These are phyloP conservation scores for Hemicentrotus pulcherrimus DNA, from an alignment of 35 echinoderm and acorn worm genomes.

Conservation along the genomic window DNA sequence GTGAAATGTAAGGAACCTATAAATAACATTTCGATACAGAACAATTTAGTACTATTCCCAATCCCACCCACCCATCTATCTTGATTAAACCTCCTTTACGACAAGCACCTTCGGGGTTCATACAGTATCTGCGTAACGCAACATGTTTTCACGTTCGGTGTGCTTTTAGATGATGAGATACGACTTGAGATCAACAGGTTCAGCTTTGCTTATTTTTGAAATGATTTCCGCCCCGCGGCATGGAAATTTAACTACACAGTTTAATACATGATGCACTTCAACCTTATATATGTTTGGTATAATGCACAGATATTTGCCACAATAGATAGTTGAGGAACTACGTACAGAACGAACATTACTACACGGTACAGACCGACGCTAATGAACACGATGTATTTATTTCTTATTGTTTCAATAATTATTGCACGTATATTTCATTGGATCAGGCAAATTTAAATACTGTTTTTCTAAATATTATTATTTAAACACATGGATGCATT, in stretches of 20 bases:
- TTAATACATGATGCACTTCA: not conserved
- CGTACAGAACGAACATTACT: not conserved
- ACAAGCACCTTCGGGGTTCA: too few species aligned
- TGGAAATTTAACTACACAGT: not conserved
- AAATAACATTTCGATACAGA: too few species aligned
- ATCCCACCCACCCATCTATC: too few species aligned
- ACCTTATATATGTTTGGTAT: not conserved
- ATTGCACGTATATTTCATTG: too few species aligned
- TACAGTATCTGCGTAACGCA: not conserved
- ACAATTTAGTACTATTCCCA: too few species aligned
- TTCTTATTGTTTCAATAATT: too few species aligned
- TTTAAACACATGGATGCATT: too few species aligned
- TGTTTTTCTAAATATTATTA: too few species aligned
- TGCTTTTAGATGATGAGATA: slow-evolving; percentile 4
- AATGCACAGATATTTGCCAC: not conserved
- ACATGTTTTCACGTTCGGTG: not conserved
- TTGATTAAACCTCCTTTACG: too few species aligned
- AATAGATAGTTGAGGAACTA: not conserved
- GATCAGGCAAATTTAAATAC: too few species aligned
- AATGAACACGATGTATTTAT: too few species aligned
- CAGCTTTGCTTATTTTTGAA: not conserved
- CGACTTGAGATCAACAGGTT: not conserved
- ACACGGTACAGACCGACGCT: not conserved
- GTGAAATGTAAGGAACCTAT: too few species aligned
- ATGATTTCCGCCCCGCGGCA: not conserved